phyloP scores from a whole-genome alignment of 1,140 invertebrate genomes.

The Magallana gigas region DNA sequence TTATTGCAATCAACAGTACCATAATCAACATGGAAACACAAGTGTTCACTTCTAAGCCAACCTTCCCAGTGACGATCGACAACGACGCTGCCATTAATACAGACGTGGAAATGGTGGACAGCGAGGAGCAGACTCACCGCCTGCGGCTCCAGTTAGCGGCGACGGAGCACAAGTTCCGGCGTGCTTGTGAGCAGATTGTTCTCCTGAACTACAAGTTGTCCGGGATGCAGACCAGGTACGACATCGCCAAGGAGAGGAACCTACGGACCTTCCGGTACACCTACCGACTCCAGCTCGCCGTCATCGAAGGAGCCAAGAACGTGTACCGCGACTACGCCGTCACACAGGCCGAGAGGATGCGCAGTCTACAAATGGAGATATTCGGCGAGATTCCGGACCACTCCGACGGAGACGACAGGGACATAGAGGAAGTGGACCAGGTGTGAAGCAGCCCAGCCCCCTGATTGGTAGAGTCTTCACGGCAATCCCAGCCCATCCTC shows the following conservation, averaged over 20 bases:
- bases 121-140: not conserved
- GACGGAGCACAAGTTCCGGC: slow-evolving; percentile 55
- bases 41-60: not conserved
- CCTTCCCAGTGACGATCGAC: not conserved
- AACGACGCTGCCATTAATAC: not conserved
- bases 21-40: not conserved
- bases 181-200: slow-evolving; percentile 57
- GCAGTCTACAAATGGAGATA: slow-evolving; percentile 46
- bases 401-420: not conserved
- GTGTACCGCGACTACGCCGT: slow-evolving; percentile 64
- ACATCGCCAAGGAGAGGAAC: slow-evolving; percentile 45
- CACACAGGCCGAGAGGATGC: slow-evolving; percentile 55
- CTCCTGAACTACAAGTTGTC: slow-evolving; percentile 56
- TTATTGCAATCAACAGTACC: not conserved
- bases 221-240: slow-evolving; percentile 53
- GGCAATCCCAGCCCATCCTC: not conserved
- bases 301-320: slow-evolving; percentile 60
- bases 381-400: slow-evolving; percentile 40
- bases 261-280: slow-evolving; percentile 58
- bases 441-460: not conserved
- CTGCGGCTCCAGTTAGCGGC: slow-evolving; percentile 19
- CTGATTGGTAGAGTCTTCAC: not conserved
- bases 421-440: not conserved
- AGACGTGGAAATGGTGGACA: not conserved
- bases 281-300: slow-evolving; percentile 56